Percentiles rank a stretch among this genome's conserved stretches.
phyloP scores from a whole-genome alignment of 1,140 invertebrate genomes.

The Drosophila triauraria region DNA sequence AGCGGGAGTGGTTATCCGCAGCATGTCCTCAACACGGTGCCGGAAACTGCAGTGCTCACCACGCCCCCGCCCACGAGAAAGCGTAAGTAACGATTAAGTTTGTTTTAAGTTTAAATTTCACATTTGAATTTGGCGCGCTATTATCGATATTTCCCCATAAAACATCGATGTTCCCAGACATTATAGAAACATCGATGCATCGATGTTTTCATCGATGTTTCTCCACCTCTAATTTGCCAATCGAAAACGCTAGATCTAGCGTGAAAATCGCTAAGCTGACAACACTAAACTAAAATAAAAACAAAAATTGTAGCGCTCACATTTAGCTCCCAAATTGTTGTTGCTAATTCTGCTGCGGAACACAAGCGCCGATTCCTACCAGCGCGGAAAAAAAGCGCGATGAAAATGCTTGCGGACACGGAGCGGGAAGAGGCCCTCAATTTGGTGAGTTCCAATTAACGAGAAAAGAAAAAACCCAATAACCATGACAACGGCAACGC shows the following conservation, averaged over 20 bases:
- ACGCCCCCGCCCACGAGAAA: conserved; percentile 68
- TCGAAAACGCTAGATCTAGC: too few species aligned
- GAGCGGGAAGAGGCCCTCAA: conserved; percentile 94
- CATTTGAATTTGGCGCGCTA: conserved; percentile 18
- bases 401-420: conserved; percentile 89
- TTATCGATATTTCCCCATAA: too few species aligned
- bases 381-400: conserved; percentile 76
- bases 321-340: conserved; percentile 64
- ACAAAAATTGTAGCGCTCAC: conserved; percentile 72
- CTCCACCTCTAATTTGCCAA: too few species aligned
- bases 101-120: background rate
- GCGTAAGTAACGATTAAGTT: conserved; percentile 21
- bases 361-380: conserved; percentile 72
- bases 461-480: conserved; percentile 16
- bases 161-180: too few species aligned
- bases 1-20: conserved; percentile 57
- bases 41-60: conserved; percentile 63
- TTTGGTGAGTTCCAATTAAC: conserved; percentile 87
- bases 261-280: too few species aligned
- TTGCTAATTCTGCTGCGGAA: conserved; percentile 54
- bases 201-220: too few species aligned
- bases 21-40: conserved; percentile 71
- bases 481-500: conserved; percentile 39
- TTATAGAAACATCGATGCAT: too few species aligned
- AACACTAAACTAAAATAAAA: conserved; percentile 45